Conservation (phyloP, 2,888 invertebrate species). For the Habroteleia sp. region DNA sequence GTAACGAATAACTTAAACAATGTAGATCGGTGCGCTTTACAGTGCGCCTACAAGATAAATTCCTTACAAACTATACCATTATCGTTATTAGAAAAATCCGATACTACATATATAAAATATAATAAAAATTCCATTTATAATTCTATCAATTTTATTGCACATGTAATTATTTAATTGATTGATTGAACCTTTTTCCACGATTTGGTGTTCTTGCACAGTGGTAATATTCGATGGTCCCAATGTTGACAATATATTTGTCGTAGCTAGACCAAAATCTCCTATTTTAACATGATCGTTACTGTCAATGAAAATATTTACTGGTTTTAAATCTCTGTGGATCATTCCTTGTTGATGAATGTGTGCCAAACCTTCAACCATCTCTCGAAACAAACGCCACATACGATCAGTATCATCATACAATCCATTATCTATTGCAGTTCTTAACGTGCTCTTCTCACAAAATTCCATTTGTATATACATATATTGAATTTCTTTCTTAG, state of each 20-base stretch:
- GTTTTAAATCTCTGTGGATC: slow-evolving; percentile 92
- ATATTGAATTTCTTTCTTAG: slow-evolving; percentile 84
- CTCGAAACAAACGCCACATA: slow-evolving; percentile 95
- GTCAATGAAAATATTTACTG: slow-evolving; percentile 97
- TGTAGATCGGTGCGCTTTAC: too few species aligned
- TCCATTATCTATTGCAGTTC: slow-evolving; percentile 92
- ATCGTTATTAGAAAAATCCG: too few species aligned
- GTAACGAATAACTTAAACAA: too few species aligned
- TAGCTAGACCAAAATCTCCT: slow-evolving; percentile 98
- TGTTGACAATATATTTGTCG: slow-evolving; percentile 85
- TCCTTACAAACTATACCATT: too few species aligned
- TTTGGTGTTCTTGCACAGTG: slow-evolving; percentile 71
- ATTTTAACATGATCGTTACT: slow-evolving; percentile 97
- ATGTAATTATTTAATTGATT: too few species aligned
- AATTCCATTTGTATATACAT: slow-evolving; percentile 99
- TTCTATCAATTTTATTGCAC: too few species aligned
- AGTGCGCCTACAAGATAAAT: too few species aligned
- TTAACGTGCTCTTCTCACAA: slow-evolving; percentile 96
- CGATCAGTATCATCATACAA: slow-evolving; percentile 89
- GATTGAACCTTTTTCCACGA: slow-evolving; percentile 72
- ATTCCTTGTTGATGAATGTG: slow-evolving; percentile 97
- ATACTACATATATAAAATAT: too few species aligned
- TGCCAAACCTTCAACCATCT: slow-evolving; percentile 94
- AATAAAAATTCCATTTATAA: too few species aligned
- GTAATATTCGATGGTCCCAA: slow-evolving; percentile 69